phyloP scores from a whole-genome alignment of 2,797 vertebrate species.

The Antrozous pallidus region DNA sequence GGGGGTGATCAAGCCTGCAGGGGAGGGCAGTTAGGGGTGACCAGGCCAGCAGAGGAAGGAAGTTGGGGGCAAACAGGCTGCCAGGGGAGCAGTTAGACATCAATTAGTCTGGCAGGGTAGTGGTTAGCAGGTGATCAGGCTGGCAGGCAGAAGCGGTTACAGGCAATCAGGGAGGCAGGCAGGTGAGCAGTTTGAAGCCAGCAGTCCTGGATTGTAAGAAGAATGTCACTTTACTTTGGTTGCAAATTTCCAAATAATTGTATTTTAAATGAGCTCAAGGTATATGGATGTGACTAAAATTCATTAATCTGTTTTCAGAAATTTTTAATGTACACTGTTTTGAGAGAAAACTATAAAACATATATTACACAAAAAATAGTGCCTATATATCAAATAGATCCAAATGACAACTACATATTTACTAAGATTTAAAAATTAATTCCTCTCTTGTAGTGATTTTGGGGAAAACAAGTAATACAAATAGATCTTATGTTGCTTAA shows the following conservation, averaged over 20 bases:
- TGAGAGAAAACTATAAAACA: neutral
- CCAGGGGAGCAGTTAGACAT: too few relatives aligned
- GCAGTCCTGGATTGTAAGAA: too few relatives aligned
- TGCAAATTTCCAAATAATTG: neutral
- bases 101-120: too few relatives aligned
- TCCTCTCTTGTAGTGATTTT: neutral
- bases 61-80: too few relatives aligned
- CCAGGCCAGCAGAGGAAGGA: too few relatives aligned
- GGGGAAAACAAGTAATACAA: neutral
- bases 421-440: conserved; percentile 36
- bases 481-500: neutral
- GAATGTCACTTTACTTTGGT: neutral
- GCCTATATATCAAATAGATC: neutral
- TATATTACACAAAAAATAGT: neutral
- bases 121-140: too few relatives aligned
- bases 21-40: too few relatives aligned
- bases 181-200: too few relatives aligned
- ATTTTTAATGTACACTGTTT: neutral
- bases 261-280: neutral
- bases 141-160: too few relatives aligned
- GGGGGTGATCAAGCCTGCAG: too few relatives aligned
- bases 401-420: neutral
- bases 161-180: too few relatives aligned
- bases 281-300: neutral
- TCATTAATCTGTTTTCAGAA: conserved; percentile 33